A percentile compares a stretch with the other conserved stretches of the same genome.
Evolutionary conservation across 1,140 invertebrate species (phyloP).

Genomic region (Periplaneta americana): DNA sequence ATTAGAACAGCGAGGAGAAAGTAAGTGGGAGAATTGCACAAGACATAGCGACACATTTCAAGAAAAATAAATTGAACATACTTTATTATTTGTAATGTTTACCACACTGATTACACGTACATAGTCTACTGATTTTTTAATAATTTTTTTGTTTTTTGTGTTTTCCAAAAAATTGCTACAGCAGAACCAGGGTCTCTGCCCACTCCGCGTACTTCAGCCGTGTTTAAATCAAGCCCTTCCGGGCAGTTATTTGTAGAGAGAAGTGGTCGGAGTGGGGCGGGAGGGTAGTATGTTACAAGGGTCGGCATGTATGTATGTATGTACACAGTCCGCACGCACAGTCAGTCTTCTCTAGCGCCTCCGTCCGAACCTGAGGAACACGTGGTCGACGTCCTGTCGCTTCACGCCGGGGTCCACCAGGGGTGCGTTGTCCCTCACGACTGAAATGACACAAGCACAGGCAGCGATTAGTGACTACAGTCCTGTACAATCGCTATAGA

Average conservation of each 20-base stretch:
- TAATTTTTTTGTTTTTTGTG: neutral
- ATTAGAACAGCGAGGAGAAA: neutral
- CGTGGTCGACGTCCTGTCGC: conserved; percentile 74
- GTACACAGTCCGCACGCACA: neutral
- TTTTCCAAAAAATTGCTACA: neutral
- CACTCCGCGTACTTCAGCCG: too few relatives aligned
- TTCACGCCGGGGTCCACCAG: conserved; percentile 56
- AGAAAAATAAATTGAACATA: neutral
- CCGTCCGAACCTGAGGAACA: conserved; percentile 72
- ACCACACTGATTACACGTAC: neutral
- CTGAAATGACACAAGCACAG: too few relatives aligned
- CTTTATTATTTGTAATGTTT: neutral
- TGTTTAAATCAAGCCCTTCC: too few relatives aligned
- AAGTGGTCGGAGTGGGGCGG: too few relatives aligned
- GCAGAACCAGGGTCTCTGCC: too few relatives aligned
- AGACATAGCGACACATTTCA: neutral
- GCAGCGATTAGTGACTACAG: too few relatives aligned
- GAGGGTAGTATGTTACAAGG: neutral
- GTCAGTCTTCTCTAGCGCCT: conserved; percentile 35
- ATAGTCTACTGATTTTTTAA: neutral
- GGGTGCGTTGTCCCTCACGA: conserved; percentile 33
- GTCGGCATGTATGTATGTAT: too few relatives aligned
- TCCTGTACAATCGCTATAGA: too few relatives aligned
- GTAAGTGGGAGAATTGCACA: neutral
- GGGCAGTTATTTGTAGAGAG: too few relatives aligned